A percentile compares a stretch with the other conserved stretches of the same genome.
These are phyloP conservation scores for Neodontobutis hainanensis DNA, from an alignment of 2,113 vertebrate genomes.

Conservation along the genomic window DNA sequence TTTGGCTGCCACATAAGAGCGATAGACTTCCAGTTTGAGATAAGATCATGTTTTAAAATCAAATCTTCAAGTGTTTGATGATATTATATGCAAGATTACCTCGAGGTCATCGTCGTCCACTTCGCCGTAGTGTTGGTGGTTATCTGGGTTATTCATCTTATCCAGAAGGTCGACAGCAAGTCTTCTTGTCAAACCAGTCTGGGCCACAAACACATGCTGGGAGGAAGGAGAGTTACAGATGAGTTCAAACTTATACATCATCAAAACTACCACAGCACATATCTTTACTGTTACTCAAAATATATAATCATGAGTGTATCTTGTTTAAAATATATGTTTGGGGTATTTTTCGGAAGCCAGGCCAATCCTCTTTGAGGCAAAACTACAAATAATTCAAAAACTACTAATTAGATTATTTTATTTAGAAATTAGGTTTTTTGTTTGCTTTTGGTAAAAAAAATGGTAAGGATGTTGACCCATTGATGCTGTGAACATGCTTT, in stretches of 20 bases:
- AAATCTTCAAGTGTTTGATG: neutral
- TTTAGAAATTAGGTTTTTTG: too few species aligned
- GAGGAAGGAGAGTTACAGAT: neutral
- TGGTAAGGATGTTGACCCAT: too few species aligned
- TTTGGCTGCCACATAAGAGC: constrained; percentile 60
- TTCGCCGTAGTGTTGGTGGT: constrained; percentile 87
- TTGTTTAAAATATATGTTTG: too few species aligned
- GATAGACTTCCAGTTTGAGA: constrained; percentile 47
- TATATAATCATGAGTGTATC: too few species aligned
- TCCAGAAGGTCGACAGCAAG: constrained; percentile 93
- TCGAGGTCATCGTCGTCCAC: constrained; percentile 94
- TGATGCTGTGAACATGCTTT: too few species aligned
- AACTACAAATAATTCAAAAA: too few species aligned
- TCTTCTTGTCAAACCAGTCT: constrained; percentile 86
- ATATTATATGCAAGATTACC: constrained; percentile 68
- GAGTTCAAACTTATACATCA: neutral
- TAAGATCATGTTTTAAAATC: constrained; percentile 24
- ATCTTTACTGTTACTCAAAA: too few species aligned
- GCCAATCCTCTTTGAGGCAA: too few species aligned
- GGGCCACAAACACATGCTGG: constrained; percentile 89
- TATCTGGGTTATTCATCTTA: constrained; percentile 94
- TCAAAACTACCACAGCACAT: too few species aligned
- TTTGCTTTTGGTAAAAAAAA: too few species aligned
- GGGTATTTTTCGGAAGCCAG: too few species aligned
- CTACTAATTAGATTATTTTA: too few species aligned